phyloP scores from a whole-genome alignment of 1,140 invertebrate genomes.

The Drosophila chauvacae region DNA sequence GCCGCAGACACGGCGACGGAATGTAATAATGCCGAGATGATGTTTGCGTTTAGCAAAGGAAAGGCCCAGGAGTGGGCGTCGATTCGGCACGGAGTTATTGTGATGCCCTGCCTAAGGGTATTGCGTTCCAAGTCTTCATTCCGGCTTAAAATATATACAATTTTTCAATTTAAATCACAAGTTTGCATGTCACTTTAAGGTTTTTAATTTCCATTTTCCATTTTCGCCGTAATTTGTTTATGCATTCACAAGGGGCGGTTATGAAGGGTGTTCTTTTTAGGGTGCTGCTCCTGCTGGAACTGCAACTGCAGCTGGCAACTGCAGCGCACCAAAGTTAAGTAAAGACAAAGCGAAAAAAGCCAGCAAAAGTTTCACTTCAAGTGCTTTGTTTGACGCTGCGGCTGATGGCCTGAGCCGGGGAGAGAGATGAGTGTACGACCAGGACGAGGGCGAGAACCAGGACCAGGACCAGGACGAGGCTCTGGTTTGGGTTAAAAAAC shows the following conservation, averaged over 20 bases:
- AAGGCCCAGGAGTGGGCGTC: slow-evolving; percentile 6
- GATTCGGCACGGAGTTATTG: slow-evolving; percentile 14
- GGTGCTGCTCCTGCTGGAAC: not conserved
- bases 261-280: not conserved
- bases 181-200: not conserved
- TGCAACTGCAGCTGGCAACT: slow-evolving; percentile 66
- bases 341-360: slow-evolving; percentile 79
- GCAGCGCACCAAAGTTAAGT: slow-evolving; percentile 69
- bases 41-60: slow-evolving; percentile 23
- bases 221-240: slow-evolving; percentile 1
- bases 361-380: slow-evolving; percentile 74
- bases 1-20: slow-evolving; percentile 15
- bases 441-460: not conserved
- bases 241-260: too few species aligned
- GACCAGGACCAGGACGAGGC: not conserved
- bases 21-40: slow-evolving; percentile 24
- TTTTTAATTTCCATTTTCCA: not conserved
- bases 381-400: slow-evolving; percentile 71
- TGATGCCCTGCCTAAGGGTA: slow-evolving; percentile 4
- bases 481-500: slow-evolving; percentile 41
- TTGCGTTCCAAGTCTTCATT: not conserved
- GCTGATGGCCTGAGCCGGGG: slow-evolving; percentile 18
- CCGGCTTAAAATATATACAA: not conserved
- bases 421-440: not conserved
- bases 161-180: not conserved